Evolutionary conservation across 2,113 vertebrate genomes (phyloP).

Genomic region (Furnarius figulus): DNA sequence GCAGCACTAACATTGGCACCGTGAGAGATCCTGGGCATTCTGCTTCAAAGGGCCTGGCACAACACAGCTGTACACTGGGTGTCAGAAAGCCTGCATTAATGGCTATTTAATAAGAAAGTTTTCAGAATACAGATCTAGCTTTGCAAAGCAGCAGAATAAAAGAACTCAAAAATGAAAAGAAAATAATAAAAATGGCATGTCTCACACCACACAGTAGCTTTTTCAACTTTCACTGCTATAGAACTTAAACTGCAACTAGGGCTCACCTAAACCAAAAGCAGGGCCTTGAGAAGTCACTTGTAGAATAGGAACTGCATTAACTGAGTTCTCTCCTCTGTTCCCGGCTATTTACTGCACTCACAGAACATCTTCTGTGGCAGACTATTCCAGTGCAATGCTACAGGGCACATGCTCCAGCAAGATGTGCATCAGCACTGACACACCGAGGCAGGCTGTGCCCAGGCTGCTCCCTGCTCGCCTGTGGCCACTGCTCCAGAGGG

Average conservation of each 20-base stretch:
- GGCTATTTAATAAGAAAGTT: not conserved
- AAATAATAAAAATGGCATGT: not conserved
- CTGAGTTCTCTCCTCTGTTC: not conserved
- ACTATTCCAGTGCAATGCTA: not conserved
- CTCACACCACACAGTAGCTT: not conserved
- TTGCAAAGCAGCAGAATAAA: not conserved
- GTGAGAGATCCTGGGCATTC: accelerated
- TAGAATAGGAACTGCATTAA: not conserved
- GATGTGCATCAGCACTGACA: accelerated
- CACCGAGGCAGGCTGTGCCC: not conserved
- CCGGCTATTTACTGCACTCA: not conserved
- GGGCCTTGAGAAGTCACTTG: not conserved
- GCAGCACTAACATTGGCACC: not conserved
- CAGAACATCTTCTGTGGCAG: not conserved
- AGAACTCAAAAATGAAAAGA: not conserved
- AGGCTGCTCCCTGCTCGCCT: not conserved
- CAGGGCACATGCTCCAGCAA: not conserved
- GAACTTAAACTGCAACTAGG: not conserved
- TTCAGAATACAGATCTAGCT: not conserved
- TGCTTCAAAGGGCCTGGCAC: not conserved
- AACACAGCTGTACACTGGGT: not conserved
- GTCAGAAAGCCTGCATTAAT: not conserved
- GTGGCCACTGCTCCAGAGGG: not conserved
- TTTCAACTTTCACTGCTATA: not conserved
- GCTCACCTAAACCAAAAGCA: not conserved